Evolutionary conservation across 2,797 vertebrate species (phyloP).

Genomic region (Smutsia gigantea): DNA sequence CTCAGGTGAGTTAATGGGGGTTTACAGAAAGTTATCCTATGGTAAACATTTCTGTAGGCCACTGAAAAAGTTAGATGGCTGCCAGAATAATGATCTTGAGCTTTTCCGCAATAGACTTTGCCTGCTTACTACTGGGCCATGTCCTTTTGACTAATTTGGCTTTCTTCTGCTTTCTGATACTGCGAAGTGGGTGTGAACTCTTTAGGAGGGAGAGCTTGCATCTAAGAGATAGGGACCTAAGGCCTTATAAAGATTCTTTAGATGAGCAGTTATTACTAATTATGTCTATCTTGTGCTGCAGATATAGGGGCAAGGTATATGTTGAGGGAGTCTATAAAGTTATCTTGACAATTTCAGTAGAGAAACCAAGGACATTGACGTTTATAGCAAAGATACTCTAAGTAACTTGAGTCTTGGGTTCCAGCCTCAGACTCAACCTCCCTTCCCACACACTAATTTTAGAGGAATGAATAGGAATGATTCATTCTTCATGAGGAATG

Average conservation of each 20-base stretch:
- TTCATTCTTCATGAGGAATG: conserved; percentile 32
- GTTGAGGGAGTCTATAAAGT: background rate
- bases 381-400: background rate
- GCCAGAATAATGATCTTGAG: background rate
- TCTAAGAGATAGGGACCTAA: background rate
- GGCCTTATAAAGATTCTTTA: background rate
- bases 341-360: background rate
- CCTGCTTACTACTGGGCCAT: background rate
- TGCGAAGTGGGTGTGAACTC: background rate
- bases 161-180: background rate
- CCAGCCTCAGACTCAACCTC: background rate
- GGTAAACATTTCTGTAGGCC: background rate
- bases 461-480: conserved; percentile 33
- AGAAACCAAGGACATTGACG: background rate
- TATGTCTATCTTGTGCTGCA: background rate
- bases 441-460: conserved; percentile 44
- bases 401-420: conserved; percentile 11
- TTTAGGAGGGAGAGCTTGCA: background rate
- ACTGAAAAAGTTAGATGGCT: background rate
- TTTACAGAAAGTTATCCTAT: background rate
- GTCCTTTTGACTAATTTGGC: background rate
- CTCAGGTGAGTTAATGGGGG: background rate
- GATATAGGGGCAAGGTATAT: background rate
- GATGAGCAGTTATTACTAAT: background rate
- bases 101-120: conserved; percentile 1